Evolutionary conservation across 2,888 invertebrate species (phyloP).

Genomic region (Drosophila longiperda): DNA sequence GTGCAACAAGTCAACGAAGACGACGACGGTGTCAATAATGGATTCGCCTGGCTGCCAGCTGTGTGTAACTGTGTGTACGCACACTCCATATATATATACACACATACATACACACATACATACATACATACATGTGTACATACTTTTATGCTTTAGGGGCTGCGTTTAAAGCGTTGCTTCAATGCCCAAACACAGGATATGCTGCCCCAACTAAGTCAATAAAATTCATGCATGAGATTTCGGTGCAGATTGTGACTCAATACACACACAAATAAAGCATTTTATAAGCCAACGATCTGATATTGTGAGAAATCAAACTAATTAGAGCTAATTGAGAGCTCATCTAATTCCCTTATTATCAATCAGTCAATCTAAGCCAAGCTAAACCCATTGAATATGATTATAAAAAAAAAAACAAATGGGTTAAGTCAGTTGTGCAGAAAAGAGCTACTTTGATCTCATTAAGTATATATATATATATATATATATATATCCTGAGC

Average conservation of each 20-base stretch:
- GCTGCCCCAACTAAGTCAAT: slow-evolving; percentile 7
- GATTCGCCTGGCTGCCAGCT: slow-evolving; percentile 45
- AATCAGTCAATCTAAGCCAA: neutral
- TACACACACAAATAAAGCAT: neutral
- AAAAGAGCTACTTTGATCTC: neutral
- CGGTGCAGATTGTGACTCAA: neutral
- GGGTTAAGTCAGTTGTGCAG: neutral
- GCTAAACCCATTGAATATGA: neutral
- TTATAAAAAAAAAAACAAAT: neutral
- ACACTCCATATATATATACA: too few relatives aligned
- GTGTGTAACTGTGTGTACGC: slow-evolving; percentile 9
- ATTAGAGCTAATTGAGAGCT: neutral
- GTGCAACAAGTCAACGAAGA: slow-evolving; percentile 64
- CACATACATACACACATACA: neutral
- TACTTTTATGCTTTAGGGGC: slow-evolving; percentile 12
- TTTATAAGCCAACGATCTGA: neutral
- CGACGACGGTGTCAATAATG: slow-evolving; percentile 40
- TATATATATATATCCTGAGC: neutral
- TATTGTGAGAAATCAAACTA: neutral
- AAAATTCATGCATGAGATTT: neutral
- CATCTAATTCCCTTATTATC: neutral
- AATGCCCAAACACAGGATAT: slow-evolving; percentile 33
- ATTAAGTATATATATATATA: neutral
- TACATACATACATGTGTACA: neutral
- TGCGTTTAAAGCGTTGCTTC: slow-evolving; percentile 31